Evolutionary conservation across 2,113 vertebrate genomes (phyloP), one percentile per base, ranked within the genome.

Genomic region (Catharus minimus): DNA sequence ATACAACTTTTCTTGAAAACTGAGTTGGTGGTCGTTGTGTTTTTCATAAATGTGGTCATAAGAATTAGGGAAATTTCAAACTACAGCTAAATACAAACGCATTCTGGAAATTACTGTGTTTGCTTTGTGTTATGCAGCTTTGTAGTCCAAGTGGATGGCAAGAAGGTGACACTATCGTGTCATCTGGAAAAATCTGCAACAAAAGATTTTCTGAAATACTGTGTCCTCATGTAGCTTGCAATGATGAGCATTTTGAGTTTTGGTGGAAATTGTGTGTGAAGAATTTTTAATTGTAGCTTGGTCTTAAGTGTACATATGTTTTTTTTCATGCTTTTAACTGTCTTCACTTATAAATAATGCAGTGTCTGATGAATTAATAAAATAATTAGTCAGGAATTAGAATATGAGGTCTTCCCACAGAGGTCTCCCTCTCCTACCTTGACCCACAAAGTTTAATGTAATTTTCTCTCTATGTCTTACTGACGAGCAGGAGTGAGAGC

Each of bases 1-100:
- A 17, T 47, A 47, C 12, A 20, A 2, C 76, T 89, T 76, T 77
- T 30, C 14, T 93, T 11, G 5, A 46, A 88, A 82, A 82, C 60
- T 60, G 1, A 47, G 1, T 36, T 43, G 8, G 0, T 88, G 5
- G 5, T 60, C 5, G 2, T 56, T 21, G 14, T 52, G 23, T 49
- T 78, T 67, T 61, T 82, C 46, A 49, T 43, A 53, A 77, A 56
- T n/a, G 6, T 2, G 1, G 14, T 73, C 4, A 15, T 14, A 83
- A 50, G 22, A 79, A 56, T 67, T 61, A 44, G 21, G n/a, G 64
- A 19, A 24, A 26, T 91, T 68, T 72, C 36, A 68, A 58, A 52
- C 38, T 65, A 10, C 10, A 55, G 21, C 38, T 52, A 47, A 64
- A 26, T 74, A 10, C 1, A 32, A 7, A 15, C 56, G 57, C 66